phyloP scores from a whole-genome alignment of 2,797 vertebrate genomes.

The Hyperoplus lanceolatus region DNA sequence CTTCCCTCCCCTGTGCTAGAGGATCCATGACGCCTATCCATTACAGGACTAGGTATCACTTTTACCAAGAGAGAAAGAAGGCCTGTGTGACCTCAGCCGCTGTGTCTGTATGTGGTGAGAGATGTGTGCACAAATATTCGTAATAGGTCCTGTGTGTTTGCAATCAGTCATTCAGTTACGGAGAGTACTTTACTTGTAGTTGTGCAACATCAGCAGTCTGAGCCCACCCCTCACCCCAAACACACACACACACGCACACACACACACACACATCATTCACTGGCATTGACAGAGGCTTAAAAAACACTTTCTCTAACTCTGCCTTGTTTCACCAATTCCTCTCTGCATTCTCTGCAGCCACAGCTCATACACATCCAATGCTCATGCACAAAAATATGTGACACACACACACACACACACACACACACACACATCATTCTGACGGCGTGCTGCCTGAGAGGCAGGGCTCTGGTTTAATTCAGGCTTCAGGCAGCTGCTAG shows the following conservation, averaged over 20 bases:
- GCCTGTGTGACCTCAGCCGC: conserved; percentile 56
- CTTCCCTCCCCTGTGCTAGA: conserved; percentile 40
- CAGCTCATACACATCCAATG: conserved; percentile 57
- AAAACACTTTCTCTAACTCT: conserved; percentile 66
- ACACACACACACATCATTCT: conserved; percentile 63
- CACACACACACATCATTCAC: conserved; percentile 29
- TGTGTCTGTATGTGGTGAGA: conserved; percentile 23
- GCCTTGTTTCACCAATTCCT: conserved; percentile 75
- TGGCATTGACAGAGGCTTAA: conserved; percentile 53
- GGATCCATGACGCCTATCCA: conserved; percentile 70
- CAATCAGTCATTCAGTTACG: conserved; percentile 60
- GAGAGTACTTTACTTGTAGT: conserved; percentile 70
- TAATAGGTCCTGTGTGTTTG: conserved; percentile 63
- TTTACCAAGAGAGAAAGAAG: conserved; percentile 56
- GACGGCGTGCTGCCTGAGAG: conserved; percentile 71
- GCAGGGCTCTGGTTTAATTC: conserved; percentile 86
- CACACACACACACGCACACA: conserved; percentile 41
- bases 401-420: conserved; percentile 16
- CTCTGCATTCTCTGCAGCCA: conserved; percentile 67
- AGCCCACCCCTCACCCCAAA: conserved; percentile 35
- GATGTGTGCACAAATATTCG: conserved; percentile 34
- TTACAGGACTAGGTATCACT: conserved; percentile 70
- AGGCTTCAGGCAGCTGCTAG: conserved; percentile 78
- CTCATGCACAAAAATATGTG: conserved; percentile 46
- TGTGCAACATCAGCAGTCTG: conserved; percentile 75